phyloP scores from a whole-genome alignment of 2,888 invertebrate genomes.

The Pammene aurita region DNA sequence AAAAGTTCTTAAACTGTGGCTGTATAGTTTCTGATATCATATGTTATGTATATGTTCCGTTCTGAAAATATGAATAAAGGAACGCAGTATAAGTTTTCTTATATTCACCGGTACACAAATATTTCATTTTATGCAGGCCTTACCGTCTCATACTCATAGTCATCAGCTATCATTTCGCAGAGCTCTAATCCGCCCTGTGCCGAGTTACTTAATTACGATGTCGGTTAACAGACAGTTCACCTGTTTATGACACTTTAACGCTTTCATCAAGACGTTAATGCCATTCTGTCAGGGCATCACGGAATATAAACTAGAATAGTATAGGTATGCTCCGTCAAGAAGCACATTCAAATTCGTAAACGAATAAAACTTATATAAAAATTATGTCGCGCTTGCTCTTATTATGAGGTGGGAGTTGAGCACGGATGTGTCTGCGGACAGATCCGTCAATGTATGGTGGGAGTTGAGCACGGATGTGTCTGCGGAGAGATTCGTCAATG shows the following conservation, averaged over 20 bases:
- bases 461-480: no score
- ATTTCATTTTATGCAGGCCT: conserved; percentile 12
- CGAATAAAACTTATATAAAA: no score
- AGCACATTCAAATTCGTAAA: no score
- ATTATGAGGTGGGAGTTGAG: no score
- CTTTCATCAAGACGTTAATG: conserved; percentile 23
- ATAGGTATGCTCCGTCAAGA: background rate
- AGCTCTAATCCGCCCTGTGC: conserved; percentile 21
- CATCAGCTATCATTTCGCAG: conserved; percentile 22
- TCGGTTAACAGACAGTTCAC: conserved; percentile 23
- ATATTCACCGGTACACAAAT: no score
- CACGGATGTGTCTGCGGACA: no score
- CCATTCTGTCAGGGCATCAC: background rate
- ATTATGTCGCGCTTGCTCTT: no score
- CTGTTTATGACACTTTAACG: conserved; percentile 32
- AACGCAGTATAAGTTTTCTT: background rate
- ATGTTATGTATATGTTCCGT: no score
- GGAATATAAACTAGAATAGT: background rate
- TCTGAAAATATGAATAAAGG: background rate
- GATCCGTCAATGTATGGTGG: no score
- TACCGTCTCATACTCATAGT: conserved; percentile 3
- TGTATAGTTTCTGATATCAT: no score
- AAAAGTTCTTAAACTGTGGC: no score
- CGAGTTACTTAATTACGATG: conserved; percentile 23
- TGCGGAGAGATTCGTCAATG: no score